Evolutionary conservation across 2,113 vertebrate species (phyloP), one percentile per base, ranked within the genome.

Genomic region (Hippocampus guttulatus): DNA sequence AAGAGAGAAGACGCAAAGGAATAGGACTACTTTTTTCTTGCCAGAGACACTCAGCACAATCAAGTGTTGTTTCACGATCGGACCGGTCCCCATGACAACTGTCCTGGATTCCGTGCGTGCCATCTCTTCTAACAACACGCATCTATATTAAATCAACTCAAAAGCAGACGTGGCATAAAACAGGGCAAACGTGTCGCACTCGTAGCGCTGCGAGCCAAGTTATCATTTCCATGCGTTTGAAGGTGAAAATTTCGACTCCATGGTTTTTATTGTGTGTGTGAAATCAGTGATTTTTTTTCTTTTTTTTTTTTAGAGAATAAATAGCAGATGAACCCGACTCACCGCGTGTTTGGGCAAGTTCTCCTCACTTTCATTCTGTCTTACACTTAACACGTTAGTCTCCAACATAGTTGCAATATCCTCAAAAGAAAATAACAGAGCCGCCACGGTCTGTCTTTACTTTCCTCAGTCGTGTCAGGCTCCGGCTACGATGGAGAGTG

Each of bases 71-170:
- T 85, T 81, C 78, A 82, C 72, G 75, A 76, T 77, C 84, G 79
- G 68, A 70, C 75, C 71, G 77, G 73, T 88, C 84, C 89, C 87
- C 87, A 88, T 70, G 87, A 89, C 88, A 88, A 88, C 87, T 89
- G 89, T 82, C 88, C 89, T 85, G 87, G 85, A 87, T 89, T 87
- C 77, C 64, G 73, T 83, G 77, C 75, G 58, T 64, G 77, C 74
- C 41, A 75, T 77, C 67, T 78, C 76, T 73, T 65, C 75, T 73
- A 86, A 79, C 71, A 84, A 84, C 84, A 81, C 78, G 69, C 73
- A 87, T 88, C 62, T 74, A 88, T 88, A 78, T 88, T 88, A 79
- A 87, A 88, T 87, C 76, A 68, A 78, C 60, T 79, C 61, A 8
- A 33, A 82, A 80, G 79, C 69, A 83, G 68, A 78, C 75, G 14